Base-by-base conservation (phyloP, 64 coral and sea anemone genomes). In the Pocillopora damicornis region DNA sequence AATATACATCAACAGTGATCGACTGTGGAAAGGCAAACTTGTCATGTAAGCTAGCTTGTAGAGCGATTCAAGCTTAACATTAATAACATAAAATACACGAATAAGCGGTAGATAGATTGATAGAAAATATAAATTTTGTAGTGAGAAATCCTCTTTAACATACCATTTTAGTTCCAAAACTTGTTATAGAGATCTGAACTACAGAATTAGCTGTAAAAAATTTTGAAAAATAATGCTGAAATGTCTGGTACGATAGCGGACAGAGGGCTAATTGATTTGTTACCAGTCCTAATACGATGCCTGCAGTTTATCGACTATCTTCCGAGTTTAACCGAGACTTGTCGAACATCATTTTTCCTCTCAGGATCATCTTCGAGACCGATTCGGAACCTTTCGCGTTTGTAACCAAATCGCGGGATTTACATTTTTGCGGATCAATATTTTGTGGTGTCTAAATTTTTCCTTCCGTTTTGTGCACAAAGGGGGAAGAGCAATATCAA, bases 1-100 rank as follows among this genome's bases (percentile, higher is more conserved):
- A 95, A 38, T 95, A 90, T 15, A 89, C 94, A 87, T 95, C 87
- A 75, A 95, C 87, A 35, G 36, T 85, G 17, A 86, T 91, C 59
- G 73, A 80, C 42, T 51, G 25, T 13, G 57, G 25, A 23, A 78
- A 78, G 10, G 67, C 42, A 51, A 51, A 51, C 42, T 4, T 51
- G 42, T 51, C 42, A 2, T 51, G 42, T 51, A 51, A 51, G 42
- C 42, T 51, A 51, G 61, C 61, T 63, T 17, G 61, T 8, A 63
- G 61, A 17, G 11, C 16, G 16, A 13, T 2, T 17, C 61, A 63
- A 63, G 16, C 12, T 63, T 63, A 1, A 63, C 4, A 63, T 17
- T 10, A 63, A 1, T 1, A 63, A 63, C 1, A 63, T 11, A 17
- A 15, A 12, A 63, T 17, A 2, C 13, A 63, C 2, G 13, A 17